Percentiles rank a stretch among this genome's conserved stretches.
These are phyloP conservation scores for Heliconius charithonia DNA, from an alignment of 2,888 invertebrate species.

Conservation along the genomic window DNA sequence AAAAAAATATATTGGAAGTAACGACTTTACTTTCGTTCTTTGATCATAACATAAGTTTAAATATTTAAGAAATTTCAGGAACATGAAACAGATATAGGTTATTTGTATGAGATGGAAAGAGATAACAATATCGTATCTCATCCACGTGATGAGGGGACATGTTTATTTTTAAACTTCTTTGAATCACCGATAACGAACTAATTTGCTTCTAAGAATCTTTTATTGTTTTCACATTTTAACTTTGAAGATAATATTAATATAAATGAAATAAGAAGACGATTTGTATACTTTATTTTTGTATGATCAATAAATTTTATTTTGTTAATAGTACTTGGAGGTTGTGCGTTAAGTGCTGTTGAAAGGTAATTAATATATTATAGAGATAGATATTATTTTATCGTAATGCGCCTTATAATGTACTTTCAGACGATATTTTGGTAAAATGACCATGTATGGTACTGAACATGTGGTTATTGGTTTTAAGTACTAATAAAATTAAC, in stretches of 20 bases:
- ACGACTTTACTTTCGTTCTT: slow-evolving; percentile 10
- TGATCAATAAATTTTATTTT: background rate
- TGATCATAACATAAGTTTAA: slow-evolving; percentile 28
- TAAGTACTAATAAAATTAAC: no score
- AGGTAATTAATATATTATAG: no score
- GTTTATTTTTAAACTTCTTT: slow-evolving; percentile 64
- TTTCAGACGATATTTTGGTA: no score
- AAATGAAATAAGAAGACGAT: background rate
- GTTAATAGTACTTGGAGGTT: background rate
- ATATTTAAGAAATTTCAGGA: slow-evolving; percentile 36
- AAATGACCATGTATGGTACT: no score
- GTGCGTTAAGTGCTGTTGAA: no score
- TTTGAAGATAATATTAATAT: background rate
- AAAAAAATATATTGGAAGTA: background rate
- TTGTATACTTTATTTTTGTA: background rate
- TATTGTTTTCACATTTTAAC: slow-evolving; percentile 14
- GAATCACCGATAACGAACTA: slow-evolving; percentile 53
- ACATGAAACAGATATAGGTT: slow-evolving; percentile 36
- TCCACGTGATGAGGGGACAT: slow-evolving; percentile 55
- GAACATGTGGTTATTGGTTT: no score
- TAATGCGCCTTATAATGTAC: no score
- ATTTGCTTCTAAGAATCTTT: slow-evolving; percentile 38
- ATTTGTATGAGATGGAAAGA: slow-evolving; percentile 39
- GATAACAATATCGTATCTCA: slow-evolving; percentile 44
- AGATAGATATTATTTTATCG: no score